Conservation (phyloP, 2,888 invertebrate species). For the Phyto melanocephala region DNA sequence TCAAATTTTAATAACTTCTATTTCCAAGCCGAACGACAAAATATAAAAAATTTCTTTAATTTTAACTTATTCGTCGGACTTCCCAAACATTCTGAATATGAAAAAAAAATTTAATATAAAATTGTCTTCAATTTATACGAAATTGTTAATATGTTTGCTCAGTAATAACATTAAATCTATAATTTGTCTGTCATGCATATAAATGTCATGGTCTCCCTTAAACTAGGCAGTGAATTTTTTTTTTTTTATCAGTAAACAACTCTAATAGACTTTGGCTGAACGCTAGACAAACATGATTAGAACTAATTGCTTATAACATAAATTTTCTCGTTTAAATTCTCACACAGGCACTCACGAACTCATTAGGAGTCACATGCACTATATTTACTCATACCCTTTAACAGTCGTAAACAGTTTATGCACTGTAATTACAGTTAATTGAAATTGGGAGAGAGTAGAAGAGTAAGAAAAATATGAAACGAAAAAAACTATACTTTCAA, state of each 20-base stretch:
- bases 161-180: too few relatives aligned
- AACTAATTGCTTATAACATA: slow-evolving; percentile 63
- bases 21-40: too few relatives aligned
- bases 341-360: neutral
- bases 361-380: neutral
- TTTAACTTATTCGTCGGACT: too few relatives aligned
- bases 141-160: too few relatives aligned
- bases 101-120: too few relatives aligned
- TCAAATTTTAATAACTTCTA: too few relatives aligned
- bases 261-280: slow-evolving; percentile 11
- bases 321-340: slow-evolving; percentile 29
- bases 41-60: too few relatives aligned
- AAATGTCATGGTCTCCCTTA: slow-evolving; percentile 5
- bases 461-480: neutral
- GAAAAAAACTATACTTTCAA: slow-evolving; percentile 37
- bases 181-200: too few relatives aligned
- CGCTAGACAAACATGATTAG: slow-evolving; percentile 56
- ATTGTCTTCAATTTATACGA: too few relatives aligned
- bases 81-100: too few relatives aligned
- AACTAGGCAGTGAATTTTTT: slow-evolving; percentile 9
- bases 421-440: slow-evolving; percentile 49
- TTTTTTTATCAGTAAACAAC: neutral
- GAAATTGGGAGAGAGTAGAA: neutral
- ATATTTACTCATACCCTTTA: neutral
- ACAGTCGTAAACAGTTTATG: slow-evolving; percentile 30